Evolutionary conservation across 2,888 invertebrate species (phyloP).

Genomic region (Panzeria rudis): DNA sequence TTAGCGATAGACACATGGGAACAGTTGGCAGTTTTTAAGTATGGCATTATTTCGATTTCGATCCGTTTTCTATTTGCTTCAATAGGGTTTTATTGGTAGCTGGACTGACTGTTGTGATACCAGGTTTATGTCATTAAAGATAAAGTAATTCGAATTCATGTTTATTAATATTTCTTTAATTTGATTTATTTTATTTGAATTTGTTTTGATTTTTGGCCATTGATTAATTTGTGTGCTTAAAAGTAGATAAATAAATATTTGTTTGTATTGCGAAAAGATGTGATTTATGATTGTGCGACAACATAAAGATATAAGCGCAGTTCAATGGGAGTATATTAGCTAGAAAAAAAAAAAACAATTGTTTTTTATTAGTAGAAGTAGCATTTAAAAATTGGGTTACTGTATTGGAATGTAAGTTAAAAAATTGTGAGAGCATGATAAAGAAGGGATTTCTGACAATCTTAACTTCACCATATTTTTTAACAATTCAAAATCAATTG

Average conservation of each 20-base stretch:
- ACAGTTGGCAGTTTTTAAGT: constrained; percentile 61
- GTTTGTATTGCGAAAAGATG: constrained; percentile 5
- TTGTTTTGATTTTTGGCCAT: constrained; percentile 46
- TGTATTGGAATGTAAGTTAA: too few species aligned
- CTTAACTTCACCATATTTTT: too few species aligned
- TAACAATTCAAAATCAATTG: too few species aligned
- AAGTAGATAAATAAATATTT: background rate
- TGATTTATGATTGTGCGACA: constrained; percentile 45
- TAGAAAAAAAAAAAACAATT: too few species aligned
- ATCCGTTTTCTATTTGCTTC: constrained; percentile 23
- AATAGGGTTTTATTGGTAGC: constrained; percentile 43
- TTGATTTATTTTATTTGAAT: constrained; percentile 66
- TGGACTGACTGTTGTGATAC: constrained; percentile 31
- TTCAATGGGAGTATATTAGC: background rate
- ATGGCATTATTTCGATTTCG: constrained; percentile 35
- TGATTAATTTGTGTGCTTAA: constrained; percentile 55
- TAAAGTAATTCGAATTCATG: constrained; percentile 68
- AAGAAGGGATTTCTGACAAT: too few species aligned
- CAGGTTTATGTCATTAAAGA: constrained; percentile 62
- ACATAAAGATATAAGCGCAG: background rate
- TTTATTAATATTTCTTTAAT: constrained; percentile 63
- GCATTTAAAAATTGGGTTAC: too few species aligned
- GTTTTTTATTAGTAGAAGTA: too few species aligned
- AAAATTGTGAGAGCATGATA: too few species aligned
- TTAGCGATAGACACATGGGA: constrained; percentile 68